Evolutionary conservation across 2,113 vertebrate genomes (phyloP).

Genomic region (Cichladusa arquata): DNA sequence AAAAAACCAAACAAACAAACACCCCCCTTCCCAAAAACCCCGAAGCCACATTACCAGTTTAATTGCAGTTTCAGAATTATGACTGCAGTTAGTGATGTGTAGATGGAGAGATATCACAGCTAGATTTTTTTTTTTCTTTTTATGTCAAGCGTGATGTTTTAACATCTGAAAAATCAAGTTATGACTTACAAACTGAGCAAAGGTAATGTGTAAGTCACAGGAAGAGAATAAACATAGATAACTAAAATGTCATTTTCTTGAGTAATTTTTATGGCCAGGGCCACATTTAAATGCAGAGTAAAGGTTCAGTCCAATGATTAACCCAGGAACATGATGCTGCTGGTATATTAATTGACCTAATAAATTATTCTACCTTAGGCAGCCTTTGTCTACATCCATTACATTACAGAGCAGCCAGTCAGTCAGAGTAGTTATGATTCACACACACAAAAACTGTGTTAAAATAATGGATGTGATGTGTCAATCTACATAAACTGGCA

Average conservation of each 20-base stretch:
- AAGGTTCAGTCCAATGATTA: slow-evolving; percentile 69
- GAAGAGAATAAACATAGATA: slow-evolving; percentile 18
- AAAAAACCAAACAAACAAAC: background rate
- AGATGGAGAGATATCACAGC: background rate
- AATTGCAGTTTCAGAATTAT: background rate
- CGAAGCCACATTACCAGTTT: background rate
- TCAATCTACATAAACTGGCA: slow-evolving; percentile 26
- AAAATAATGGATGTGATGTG: slow-evolving; percentile 53
- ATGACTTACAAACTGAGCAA: background rate
- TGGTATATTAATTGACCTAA: slow-evolving; percentile 71
- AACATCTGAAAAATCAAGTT: background rate
- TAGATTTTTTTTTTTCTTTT: background rate
- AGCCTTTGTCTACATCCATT: slow-evolving; percentile 51
- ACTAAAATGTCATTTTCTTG: slow-evolving; percentile 39
- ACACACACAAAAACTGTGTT: slow-evolving; percentile 9
- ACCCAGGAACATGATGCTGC: slow-evolving; percentile 55
- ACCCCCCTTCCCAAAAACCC: no score
- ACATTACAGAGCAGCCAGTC: slow-evolving; percentile 55
- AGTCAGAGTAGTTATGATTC: slow-evolving; percentile 57
- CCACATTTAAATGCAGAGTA: slow-evolving; percentile 53
- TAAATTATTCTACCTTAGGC: slow-evolving; percentile 69
- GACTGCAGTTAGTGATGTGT: background rate
- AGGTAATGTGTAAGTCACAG: slow-evolving; percentile 38
- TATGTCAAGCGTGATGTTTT: background rate
- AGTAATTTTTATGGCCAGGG: slow-evolving; percentile 55